Evolutionary conservation across 2,113 vertebrate species (phyloP), one percentile per base, ranked within the genome.

Genomic region (Chionodraco myersi): DNA sequence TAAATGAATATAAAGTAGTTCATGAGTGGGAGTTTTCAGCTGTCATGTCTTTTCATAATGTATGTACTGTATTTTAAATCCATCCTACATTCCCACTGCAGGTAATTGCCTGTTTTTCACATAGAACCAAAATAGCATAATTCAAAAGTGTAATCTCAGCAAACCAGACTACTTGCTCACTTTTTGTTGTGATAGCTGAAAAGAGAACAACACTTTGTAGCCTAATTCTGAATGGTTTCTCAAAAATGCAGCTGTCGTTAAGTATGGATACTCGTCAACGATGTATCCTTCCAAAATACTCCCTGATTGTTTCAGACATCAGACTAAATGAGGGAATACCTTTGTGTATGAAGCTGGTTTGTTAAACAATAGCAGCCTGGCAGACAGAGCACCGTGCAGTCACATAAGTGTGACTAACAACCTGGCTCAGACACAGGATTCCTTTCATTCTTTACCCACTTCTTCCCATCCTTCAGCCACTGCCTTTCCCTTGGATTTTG

Each of bases 331-430:
- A 90, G 74, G 63, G 58, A 80, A 82, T 72, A 68, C 73, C 75
- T 80, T 74, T 82, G 77, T 84, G 82, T 66, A 88, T 30, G 3
- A 62, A 66, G 49, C 77, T 59, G 83, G 57, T 71, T 26, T 47
- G 30, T 69, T 77, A 64, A 69, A 86, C 84, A 68, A 64, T 62
- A 64, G 58, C 79, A 65, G 66, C 45, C 75, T 87, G 79, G 69
- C 82, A 86, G 71, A 78, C 71, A 48, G 52, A 78, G 56, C 53
- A 73, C 72, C 82, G 59, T 44, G 36, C 26, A 26, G 65, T 75
- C 69, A 77, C 60, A 65, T 41, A 53, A 74, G 82, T 88, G 75
- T 89, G 66, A 92, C 86, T 75, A 88, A 88, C 66, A 23, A 86
- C 75, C 85, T 88, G 77, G 62, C 45, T 51, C 9, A 30, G 41